Conservation (phyloP, 2,888 invertebrate species). For the Piscicola geometra region DNA sequence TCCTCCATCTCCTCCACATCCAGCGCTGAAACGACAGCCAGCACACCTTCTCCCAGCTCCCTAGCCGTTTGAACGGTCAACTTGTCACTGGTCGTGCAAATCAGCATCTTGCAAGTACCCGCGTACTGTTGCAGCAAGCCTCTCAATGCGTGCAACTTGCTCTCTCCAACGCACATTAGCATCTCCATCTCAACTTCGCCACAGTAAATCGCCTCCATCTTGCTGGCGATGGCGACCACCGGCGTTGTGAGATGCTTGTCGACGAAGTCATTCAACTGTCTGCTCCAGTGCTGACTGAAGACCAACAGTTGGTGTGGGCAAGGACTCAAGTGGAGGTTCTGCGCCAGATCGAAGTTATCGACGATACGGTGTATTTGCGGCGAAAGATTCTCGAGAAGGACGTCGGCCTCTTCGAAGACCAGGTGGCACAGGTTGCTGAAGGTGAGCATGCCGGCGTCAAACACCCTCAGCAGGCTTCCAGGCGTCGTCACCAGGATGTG, state of each 20-base stretch:
- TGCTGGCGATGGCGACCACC: constrained; percentile 67
- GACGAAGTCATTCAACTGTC: constrained; percentile 61
- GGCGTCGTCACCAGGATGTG: constrained; percentile 71
- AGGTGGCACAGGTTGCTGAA: constrained; percentile 65
- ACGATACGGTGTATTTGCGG: constrained; percentile 48
- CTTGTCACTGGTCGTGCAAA: neutral
- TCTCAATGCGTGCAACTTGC: neutral
- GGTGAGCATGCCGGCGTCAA: constrained; percentile 60
- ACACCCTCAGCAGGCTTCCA: constrained; percentile 59
- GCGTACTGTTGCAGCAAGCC: neutral
- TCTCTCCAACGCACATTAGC: neutral
- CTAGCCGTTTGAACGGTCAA: neutral
- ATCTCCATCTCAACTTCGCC: constrained; percentile 51
- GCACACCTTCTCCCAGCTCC: neutral
- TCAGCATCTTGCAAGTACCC: neutral
- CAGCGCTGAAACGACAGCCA: neutral
- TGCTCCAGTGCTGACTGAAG: constrained; percentile 64
- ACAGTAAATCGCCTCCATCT: constrained; percentile 71
- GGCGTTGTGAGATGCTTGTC: constrained; percentile 61
- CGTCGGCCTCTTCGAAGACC: constrained; percentile 67
- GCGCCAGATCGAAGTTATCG: constrained; percentile 42
- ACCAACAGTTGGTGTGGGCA: constrained; percentile 49
- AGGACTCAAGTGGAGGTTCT: constrained; percentile 39
- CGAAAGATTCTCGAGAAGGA: constrained; percentile 61
- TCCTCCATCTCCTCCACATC: neutral